phyloP scores from a whole-genome alignment of 64 coral and sea anemone genomes.

The Dendrophyllia cribrosa region DNA sequence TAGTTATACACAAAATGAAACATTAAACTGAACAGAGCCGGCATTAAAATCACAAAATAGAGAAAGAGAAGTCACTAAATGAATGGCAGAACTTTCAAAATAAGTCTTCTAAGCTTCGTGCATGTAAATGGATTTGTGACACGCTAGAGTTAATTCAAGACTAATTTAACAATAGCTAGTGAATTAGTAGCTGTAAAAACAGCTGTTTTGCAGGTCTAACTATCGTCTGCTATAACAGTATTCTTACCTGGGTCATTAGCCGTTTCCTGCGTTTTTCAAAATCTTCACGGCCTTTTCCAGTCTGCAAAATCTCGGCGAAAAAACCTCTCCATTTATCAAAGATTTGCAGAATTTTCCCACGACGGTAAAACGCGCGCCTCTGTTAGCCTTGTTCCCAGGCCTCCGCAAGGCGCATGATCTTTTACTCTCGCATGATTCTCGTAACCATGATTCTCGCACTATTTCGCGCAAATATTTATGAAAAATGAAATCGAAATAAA shows the following conservation, averaged over 20 bases:
- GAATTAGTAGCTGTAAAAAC: neutral
- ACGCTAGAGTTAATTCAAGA: no score
- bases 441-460: no score
- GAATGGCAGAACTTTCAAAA: no score
- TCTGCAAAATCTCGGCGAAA: constrained; percentile 19
- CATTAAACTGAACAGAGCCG: no score
- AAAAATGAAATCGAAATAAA: no score
- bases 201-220: neutral
- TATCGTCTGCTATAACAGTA: constrained; percentile 1
- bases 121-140: no score
- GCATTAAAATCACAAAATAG: no score
- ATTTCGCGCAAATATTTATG: no score
- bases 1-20: no score
- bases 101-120: no score
- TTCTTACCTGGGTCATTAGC: constrained; percentile 41
- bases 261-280: constrained; percentile 44
- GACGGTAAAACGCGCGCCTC: neutral
- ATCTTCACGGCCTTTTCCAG: constrained; percentile 20
- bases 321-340: neutral
- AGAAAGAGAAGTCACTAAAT: no score
- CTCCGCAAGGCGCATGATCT: neutral
- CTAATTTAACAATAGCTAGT: neutral
- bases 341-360: neutral
- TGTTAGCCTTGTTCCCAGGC: constrained; percentile 56
- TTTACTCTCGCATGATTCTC: no score